Evolutionary conservation across 2,888 invertebrate genomes (phyloP).

Genomic region (Drosophila conformis): DNA sequence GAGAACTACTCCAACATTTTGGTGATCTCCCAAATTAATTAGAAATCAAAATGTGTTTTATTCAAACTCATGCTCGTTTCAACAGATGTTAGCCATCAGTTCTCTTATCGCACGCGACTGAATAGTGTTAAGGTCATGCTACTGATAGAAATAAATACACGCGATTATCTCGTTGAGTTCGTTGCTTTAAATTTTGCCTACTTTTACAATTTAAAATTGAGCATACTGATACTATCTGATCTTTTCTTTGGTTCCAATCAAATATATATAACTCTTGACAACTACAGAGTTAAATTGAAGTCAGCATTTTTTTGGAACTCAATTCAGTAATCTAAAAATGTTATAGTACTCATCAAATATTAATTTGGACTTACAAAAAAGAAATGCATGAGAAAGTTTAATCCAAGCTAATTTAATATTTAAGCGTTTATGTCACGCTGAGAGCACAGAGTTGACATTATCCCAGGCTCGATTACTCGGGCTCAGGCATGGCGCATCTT

Average conservation of each 20-base stretch:
- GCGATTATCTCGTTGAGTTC: not conserved
- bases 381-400: not conserved
- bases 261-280: not conserved
- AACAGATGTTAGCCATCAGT: not conserved
- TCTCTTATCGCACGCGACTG: not conserved
- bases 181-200: not conserved
- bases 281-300: not conserved
- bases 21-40: not conserved
- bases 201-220: not conserved
- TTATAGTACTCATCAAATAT: not conserved
- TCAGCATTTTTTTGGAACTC: not conserved
- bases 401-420: conserved; percentile 1
- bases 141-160: not conserved
- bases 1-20: not conserved
- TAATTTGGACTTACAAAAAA: not conserved
- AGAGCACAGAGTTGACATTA: conserved; percentile 29
- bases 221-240: not conserved
- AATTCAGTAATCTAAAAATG: not conserved
- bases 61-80: not conserved
- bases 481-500: conserved; percentile 14
- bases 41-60: not conserved
- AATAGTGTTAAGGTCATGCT: not conserved
- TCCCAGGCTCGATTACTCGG: conserved; percentile 54
- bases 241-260: not conserved
- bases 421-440: not conserved